Percentiles rank a stretch among this genome's conserved stretches.
phyloP scores from a whole-genome alignment of 1,140 invertebrate genomes.

The Paraescarpia echinospica region DNA sequence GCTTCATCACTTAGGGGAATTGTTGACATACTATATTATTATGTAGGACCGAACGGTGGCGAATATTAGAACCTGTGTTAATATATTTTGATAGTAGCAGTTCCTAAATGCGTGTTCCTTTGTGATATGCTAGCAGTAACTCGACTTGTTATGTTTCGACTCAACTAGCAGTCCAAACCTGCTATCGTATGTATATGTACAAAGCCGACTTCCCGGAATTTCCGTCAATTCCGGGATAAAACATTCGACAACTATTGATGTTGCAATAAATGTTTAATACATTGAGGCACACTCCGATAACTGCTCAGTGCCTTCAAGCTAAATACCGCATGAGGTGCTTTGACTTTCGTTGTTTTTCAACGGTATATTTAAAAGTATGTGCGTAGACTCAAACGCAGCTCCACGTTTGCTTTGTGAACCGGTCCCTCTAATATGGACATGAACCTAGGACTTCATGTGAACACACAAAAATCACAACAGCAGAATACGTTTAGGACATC shows the following conservation, averaged over 20 bases:
- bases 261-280: not conserved
- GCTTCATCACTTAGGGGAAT: not conserved
- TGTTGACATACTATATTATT: not conserved
- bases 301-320: not conserved
- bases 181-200: not conserved
- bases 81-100: not conserved
- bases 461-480: not conserved
- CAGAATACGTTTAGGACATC: not conserved
- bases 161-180: not conserved
- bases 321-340: not conserved
- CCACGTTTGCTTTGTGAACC: not conserved
- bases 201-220: not conserved
- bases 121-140: not conserved
- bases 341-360: not conserved
- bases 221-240: not conserved
- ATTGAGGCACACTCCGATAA: not conserved
- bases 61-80: not conserved
- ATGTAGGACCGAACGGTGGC: not conserved
- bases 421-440: not conserved
- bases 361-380: not conserved
- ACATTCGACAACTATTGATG: not conserved
- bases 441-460: not conserved
- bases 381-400: not conserved
- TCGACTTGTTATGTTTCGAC: not conserved
- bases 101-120: not conserved